Base-by-base conservation (phyloP, 2,113 vertebrate species). In the Motacilla alba region DNA sequence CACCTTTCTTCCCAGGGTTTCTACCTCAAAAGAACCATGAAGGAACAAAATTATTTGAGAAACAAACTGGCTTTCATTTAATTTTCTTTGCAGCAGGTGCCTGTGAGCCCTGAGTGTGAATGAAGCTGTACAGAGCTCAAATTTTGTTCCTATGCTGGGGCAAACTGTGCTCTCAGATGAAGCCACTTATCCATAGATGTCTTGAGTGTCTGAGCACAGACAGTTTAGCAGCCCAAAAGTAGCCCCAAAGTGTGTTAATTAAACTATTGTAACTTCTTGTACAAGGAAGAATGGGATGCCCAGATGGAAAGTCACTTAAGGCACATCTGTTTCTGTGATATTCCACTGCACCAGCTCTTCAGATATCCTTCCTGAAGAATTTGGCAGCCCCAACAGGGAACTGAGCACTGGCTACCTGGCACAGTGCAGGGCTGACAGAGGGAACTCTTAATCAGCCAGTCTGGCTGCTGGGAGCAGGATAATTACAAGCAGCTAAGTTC, bases 251-350 rank as follows among this genome's bases (percentile, higher is more conserved):
- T 16, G 47, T 78, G 27, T 37, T 94, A 88, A 86, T 92, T 83
- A 92, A 93, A 89, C 39, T 31, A 15, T 7, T 59, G 60, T 49
- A 66, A 55, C 72, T 88, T 50, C 62, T 85, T 6, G 13, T 41
- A 18, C 12, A 33, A 77, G 56, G 35, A 86, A 69, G 70, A 88
- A 79, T 4, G 69, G 69, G 78, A 69, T 46, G 35, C 39, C 68
- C 95, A 90, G 88, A 69, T 90, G 94, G 93, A 86, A 95, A 90
- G 68, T 59, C 68, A 83, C 50, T 93, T 90, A 88, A 95, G 43
- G 60, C 78, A 93, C 95, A 75, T 55, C 11, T 72, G 86, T 86
- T 95, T 94, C 95, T 89, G 80, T 55, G 83, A 53, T 80, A 86
- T 83, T 90, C 82, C 58, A 83, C 41, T 6, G 23, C 62, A 77